Evolutionary conservation across 2,888 invertebrate genomes (phyloP), one percentile per base, ranked within the genome.

Genomic region (Octonoba sinensis): DNA sequence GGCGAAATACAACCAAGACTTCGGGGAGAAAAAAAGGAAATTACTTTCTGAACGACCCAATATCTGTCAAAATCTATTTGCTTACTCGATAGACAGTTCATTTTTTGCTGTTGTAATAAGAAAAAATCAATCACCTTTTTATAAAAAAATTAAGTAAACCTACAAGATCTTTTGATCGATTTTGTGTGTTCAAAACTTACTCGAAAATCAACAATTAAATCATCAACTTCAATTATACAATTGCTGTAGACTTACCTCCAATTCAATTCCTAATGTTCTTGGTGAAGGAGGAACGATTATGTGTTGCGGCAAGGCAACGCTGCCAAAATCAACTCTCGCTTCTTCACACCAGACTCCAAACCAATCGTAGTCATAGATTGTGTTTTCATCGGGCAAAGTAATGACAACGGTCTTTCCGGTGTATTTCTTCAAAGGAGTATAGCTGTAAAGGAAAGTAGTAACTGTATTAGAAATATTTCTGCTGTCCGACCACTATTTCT

Each of bases 341-440:
- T 93, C 93, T 16, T 96, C 94, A 87, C 96, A 96, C 96, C 96
- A 96, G 0, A 96, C 93, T 0, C 95, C 92, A 49, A 96, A 91
- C 95, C 95, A 96, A 89, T 96, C 95, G 86, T 96, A 94, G 88
- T 96, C 96, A 89, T 95, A 94, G 1, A 95, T 95, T 0, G 96
- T 95, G 85, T 95, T 89, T 86, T 93, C 92, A 62, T 93, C 94
- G 0, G 96, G 96, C 70, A 96, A 89, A 87, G 95, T 94, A 86
- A 96, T 94, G 90, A 96, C 96, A 83, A 96, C 96, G 88, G 96
- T 96, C 88, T 96, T 95, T 3, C 96, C 96, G 87, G 95, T 94
- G 89, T 96, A 96, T 12, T 94, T 94, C 6, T 93, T 91, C 54
- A 96, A 90, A 0, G 95, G 94, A 83, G 93, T 92, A 65, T 93